Evolutionary conservation across 1,140 invertebrate genomes (phyloP).

Genomic region (Plutomurus gul): DNA sequence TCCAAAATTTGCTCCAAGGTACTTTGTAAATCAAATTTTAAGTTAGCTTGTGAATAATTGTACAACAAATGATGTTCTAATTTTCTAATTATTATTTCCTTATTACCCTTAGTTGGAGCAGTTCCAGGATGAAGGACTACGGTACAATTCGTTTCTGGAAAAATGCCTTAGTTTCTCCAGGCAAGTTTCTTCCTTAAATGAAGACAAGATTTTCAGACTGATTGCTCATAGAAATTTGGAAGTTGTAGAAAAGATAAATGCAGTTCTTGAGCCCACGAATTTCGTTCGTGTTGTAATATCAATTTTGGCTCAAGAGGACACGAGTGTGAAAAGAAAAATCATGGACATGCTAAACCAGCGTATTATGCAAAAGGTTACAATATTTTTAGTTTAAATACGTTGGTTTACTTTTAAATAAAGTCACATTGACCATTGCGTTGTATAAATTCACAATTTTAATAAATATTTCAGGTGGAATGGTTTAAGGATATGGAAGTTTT

Average conservation of each 20-base stretch:
- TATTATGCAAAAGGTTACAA: slow-evolving; percentile 37
- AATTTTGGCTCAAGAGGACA: slow-evolving; percentile 38
- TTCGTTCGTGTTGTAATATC: slow-evolving; percentile 37
- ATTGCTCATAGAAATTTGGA: slow-evolving; percentile 50
- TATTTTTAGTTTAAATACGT: not conserved
- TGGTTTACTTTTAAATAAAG: not conserved
- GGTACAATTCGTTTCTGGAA: slow-evolving; percentile 39
- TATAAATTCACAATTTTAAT: not conserved
- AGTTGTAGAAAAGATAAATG: slow-evolving; percentile 49
- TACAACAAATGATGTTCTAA: not conserved
- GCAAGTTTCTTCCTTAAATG: not conserved
- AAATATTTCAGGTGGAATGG: slow-evolving; percentile 46
- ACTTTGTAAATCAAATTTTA: not conserved
- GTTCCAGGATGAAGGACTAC: not conserved
- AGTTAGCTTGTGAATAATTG: not conserved
- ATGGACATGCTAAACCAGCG: slow-evolving; percentile 50
- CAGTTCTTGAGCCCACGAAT: slow-evolving; percentile 38
- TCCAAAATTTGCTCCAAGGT: slow-evolving; percentile 45
- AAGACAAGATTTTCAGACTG: slow-evolving; percentile 47
- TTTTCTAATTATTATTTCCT: not conserved
- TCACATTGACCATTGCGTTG: not conserved
- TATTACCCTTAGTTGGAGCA: slow-evolving; percentile 31
- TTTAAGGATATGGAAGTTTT: slow-evolving; percentile 57
- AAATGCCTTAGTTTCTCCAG: slow-evolving; percentile 45
- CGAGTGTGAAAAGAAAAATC: slow-evolving; percentile 45